A percentile compares a stretch with the other conserved stretches of the same genome.
Conservation (phyloP, 2,888 invertebrate species). For the Synergus laeviventris region DNA sequence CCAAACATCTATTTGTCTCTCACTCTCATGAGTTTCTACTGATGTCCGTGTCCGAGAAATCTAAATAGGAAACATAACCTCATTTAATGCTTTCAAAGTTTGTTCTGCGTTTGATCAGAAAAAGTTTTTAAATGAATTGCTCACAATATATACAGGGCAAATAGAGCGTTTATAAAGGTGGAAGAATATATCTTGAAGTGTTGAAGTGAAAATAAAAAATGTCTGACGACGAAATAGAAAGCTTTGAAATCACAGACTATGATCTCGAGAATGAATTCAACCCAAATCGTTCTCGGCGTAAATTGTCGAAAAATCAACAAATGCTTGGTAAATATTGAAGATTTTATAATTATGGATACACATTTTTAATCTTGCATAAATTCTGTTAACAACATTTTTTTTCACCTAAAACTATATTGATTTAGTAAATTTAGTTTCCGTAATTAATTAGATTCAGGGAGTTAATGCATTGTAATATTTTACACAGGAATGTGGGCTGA, state of each 20-base stretch:
- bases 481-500: constrained; percentile 92
- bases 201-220: constrained; percentile 80
- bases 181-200: neutral
- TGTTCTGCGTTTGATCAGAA: neutral
- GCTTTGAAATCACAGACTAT: constrained; percentile 96
- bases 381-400: too few species aligned
- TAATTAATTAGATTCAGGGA: neutral
- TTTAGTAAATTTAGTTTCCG: too few species aligned
- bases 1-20: too few species aligned
- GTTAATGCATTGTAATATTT: constrained; percentile 17
- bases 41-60: too few species aligned
- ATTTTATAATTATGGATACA: constrained; percentile 7
- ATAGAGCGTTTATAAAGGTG: neutral
- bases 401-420: too few species aligned
- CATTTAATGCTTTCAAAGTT: neutral
- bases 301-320: constrained; percentile 91
- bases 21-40: too few species aligned
- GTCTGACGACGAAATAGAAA: constrained; percentile 93
- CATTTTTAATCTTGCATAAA: neutral
- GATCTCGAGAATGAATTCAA: constrained; percentile 96
- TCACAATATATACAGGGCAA: neutral
- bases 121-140: neutral
- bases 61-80: constrained; percentile 1
- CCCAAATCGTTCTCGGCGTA: constrained; percentile 84
- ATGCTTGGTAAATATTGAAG: constrained; percentile 86